Conservation (phyloP, 2,888 invertebrate species). For the Trisateles emortualis region DNA sequence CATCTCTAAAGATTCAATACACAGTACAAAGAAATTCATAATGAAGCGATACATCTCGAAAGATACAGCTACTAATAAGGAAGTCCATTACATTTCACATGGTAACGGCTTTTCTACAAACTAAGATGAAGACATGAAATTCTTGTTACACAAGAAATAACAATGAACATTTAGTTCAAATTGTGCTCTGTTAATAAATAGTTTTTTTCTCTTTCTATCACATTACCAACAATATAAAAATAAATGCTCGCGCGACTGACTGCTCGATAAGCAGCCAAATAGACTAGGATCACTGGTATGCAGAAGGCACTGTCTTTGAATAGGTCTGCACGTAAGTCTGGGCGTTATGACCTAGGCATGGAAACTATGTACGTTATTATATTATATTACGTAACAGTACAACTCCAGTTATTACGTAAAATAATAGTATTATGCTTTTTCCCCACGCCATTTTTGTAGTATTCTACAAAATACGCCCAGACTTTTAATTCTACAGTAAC, state of each 20-base stretch:
- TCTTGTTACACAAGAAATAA: constrained; percentile 68
- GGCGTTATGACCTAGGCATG: constrained; percentile 13
- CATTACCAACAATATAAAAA: constrained; percentile 82
- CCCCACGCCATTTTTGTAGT: constrained; percentile 9
- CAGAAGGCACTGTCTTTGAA: constrained; percentile 76
- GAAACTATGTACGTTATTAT: constrained; percentile 21
- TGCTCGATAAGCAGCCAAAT: constrained; percentile 63
- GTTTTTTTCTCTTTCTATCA: constrained; percentile 65
- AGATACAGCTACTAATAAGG: constrained; percentile 27
- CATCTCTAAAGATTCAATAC: neutral
- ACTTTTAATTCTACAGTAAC: constrained; percentile 28
- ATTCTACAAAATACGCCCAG: constrained; percentile 23
- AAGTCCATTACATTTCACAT: constrained; percentile 49
- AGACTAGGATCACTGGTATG: constrained; percentile 84
- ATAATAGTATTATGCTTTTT: constrained; percentile 18
- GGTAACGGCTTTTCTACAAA: constrained; percentile 48
- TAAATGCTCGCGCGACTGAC: constrained; percentile 84
- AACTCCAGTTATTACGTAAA: constrained; percentile 68
- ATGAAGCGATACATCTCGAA: neutral
- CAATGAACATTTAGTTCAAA: constrained; percentile 51
- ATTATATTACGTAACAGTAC: constrained; percentile 58
- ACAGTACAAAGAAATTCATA: neutral
- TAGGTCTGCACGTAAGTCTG: constrained; percentile 32
- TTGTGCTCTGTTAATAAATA: constrained; percentile 66
- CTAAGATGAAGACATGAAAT: constrained; percentile 48